Conservation (phyloP, 1,140 invertebrate genomes). For the Drosophila setifemur region DNA sequence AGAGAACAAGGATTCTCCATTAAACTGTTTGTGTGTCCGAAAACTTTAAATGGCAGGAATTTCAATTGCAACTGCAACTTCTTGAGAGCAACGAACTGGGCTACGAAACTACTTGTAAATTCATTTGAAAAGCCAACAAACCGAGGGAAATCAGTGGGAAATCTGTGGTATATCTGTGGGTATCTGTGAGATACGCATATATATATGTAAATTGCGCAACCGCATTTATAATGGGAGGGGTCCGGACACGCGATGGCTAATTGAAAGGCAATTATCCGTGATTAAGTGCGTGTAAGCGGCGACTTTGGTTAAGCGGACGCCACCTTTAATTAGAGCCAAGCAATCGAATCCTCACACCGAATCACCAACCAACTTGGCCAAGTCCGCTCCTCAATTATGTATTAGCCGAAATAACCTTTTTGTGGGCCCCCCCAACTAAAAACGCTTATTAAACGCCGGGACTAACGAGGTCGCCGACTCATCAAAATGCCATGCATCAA, state of each 20-base stretch:
- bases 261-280: conserved; percentile 76
- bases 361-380: background rate
- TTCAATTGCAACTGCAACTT: background rate
- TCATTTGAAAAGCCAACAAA: conserved; percentile 16
- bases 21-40: background rate
- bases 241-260: conserved; percentile 59
- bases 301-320: conserved; percentile 50
- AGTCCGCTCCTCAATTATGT: conserved; percentile 62
- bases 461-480: conserved; percentile 41
- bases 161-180: background rate
- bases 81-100: background rate
- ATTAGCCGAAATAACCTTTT: conserved; percentile 50
- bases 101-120: background rate
- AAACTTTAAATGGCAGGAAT: conserved; percentile 22
- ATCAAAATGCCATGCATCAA: conserved; percentile 68
- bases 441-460: conserved; percentile 56
- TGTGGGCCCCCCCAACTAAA: conserved; percentile 2
- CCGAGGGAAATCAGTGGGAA: background rate
- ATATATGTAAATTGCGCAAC: conserved; percentile 5
- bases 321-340: conserved; percentile 62
- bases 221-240: conserved; percentile 37
- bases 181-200: background rate
- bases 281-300: conserved; percentile 63
- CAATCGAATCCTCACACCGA: background rate
- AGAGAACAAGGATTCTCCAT: conserved; percentile 34